Base-by-base conservation (phyloP, 2,113 vertebrate species). In the Micromys minutus region DNA sequence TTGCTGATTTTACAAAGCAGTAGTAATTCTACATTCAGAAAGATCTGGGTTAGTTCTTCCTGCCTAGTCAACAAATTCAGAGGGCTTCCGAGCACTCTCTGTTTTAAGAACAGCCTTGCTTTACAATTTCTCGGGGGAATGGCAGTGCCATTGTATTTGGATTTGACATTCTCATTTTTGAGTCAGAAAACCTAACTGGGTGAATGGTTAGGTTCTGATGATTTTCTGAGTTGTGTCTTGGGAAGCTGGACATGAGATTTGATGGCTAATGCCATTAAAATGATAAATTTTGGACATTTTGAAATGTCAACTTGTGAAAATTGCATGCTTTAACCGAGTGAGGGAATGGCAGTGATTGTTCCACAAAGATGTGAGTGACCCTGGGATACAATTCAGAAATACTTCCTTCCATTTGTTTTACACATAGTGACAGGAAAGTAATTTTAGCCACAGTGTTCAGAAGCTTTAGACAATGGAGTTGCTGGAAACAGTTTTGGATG, bases 191-290 rank as follows among this genome's bases (percentile, higher is more conserved):
- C 76, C 7, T 17, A 84, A 92, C 76, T 83, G 3, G 19, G 26
- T 57, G n/a, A 21, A 17, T 83, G 61, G 36, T 67, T 67, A 67
- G 13, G 24, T 86, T 55, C 65, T 93, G 79, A 90, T 7, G 19
- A 86, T 89, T 93, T 96, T 94, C 67, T 81, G 76, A 93, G 36
- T 77, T 94, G 74, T 89, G 42, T 81, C 52, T 93, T 91, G 10
- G 17, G 29, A 83, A 92, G 29, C 74, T 87, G 12, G 67, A 77
- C 16, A 29, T 79, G 74, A 83, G 47, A 72, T 81, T 85, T 95
- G 63, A 79, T 75, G 71, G 19, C 16, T 74, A 74, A 90, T 13
- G 15, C 15, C 11, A 61, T 87, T 45, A 88, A 94, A 80, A 69
- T n/a, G 57, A 89, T 67, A 72, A 61, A 91, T 94, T 93, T 89